phyloP scores from a whole-genome alignment of 2,888 invertebrate species.

The Conus canariensis region DNA sequence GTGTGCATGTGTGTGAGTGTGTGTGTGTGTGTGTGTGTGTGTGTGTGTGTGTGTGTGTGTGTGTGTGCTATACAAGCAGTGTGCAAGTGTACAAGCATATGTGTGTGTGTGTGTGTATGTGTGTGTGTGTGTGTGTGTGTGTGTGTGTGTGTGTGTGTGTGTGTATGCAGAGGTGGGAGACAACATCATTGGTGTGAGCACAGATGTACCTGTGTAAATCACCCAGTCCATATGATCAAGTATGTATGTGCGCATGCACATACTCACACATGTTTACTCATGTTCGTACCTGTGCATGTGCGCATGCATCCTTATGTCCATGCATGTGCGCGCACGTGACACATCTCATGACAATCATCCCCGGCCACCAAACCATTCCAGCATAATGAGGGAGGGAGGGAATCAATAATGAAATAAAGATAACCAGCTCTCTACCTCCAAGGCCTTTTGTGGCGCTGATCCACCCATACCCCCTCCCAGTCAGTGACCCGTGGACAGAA shows the following conservation, averaged over 20 bases:
- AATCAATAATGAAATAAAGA: too few relatives aligned
- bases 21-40: conserved; percentile 25
- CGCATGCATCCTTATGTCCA: neutral
- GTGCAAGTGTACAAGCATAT: neutral
- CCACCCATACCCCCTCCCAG: too few relatives aligned
- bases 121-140: conserved; percentile 9
- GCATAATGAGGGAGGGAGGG: too few relatives aligned
- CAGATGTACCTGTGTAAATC: too few relatives aligned
- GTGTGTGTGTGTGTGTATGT: conserved; percentile 5
- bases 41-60: conserved; percentile 11
- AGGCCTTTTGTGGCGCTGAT: too few relatives aligned
- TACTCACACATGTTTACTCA: neutral
- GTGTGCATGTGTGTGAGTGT: conserved; percentile 12
- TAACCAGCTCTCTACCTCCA: too few relatives aligned
- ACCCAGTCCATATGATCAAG: neutral
- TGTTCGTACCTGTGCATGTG: neutral
- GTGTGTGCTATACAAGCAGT: neutral
- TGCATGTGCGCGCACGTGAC: neutral
- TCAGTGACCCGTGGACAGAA: too few relatives aligned
- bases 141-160: conserved; percentile 1
- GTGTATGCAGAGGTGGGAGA: neutral
- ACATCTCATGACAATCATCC: too few relatives aligned
- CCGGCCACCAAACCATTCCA: too few relatives aligned
- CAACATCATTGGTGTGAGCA: too few relatives aligned
- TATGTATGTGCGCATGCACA: neutral